phyloP scores from a whole-genome alignment of 2,113 vertebrate genomes.

The Tinamus guttatus region DNA sequence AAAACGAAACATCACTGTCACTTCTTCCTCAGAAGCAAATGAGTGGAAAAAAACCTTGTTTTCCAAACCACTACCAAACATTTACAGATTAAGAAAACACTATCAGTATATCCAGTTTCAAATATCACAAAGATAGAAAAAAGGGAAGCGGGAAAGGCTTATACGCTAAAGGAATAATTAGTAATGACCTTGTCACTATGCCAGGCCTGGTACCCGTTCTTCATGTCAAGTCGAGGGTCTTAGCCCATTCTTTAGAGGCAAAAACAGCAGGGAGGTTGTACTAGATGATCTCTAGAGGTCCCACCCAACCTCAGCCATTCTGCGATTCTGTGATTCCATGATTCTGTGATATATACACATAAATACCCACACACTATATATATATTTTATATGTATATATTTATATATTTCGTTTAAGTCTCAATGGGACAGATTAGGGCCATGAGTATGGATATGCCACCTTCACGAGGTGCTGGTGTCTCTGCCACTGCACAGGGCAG shows the following conservation, averaged over 20 bases:
- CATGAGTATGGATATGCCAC: neutral
- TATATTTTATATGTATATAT: neutral
- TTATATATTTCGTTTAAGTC: neutral
- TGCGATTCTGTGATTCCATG: too few species aligned
- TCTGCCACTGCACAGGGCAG: neutral
- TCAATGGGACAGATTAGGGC: neutral
- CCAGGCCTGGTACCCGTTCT: neutral
- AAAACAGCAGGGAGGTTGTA: too few species aligned
- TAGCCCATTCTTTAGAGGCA: neutral
- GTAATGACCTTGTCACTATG: fast-evolving
- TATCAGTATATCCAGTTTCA: neutral
- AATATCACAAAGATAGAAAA: neutral
- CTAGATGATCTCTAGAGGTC: too few species aligned
- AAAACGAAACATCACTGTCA: neutral
- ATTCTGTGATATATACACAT: too few species aligned
- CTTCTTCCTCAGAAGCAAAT: neutral
- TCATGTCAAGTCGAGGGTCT: neutral
- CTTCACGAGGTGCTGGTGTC: neutral
- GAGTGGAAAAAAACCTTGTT: neutral
- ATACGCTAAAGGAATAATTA: neutral
- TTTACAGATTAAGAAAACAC: neutral
- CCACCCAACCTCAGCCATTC: too few species aligned
- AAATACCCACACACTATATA: neutral
- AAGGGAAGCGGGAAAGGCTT: neutral
- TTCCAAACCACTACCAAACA: neutral